Evolutionary conservation across 2,888 invertebrate genomes (phyloP), one percentile per base, ranked within the genome.

Genomic region (Acrobasis consociella): DNA sequence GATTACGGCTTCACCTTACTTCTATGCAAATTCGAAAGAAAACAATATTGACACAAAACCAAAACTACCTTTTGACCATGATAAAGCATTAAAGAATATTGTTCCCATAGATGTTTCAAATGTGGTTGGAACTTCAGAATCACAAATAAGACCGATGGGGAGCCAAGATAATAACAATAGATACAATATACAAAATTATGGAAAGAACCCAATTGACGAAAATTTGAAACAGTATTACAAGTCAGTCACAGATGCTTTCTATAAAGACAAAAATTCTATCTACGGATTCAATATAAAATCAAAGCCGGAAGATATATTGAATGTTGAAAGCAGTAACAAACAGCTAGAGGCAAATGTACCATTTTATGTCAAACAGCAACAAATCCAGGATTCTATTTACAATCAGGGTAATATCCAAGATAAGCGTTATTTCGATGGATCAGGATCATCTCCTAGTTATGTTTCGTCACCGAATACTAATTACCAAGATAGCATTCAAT

Each of bases 51-150:
- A 90, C 15, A 77, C 72, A 13, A 90, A 86, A 71, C 67, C 75
- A 49, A 89, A 91, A 72, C 83, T 81, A 67, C 82, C 85, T 0
- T 93, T 93, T 72, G 93, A 93, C 71, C 92, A 93, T 62, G 89
- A 89, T 49, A 93, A 90, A 70, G 92, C 91, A 1, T 74, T 92
- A 60, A 92, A 91, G 81, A 91, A 88, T 74, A 91, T 92, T 64
- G 89, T 93, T 17, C 87, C 93, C 1, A 90, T 93, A 58, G 93
- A 90, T 70, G 85, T 90, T 5, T 87, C 91, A 46, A 93, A 92
- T 68, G 88, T 90, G 39, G 84, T 92, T 11, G 72, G 81, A 16
- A 87, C 85, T 67, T 80, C 83, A 31, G 87, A 89, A 52, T 67
- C 77, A 8, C 78, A 82, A 64, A 49, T 69, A 5, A 89, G 87